Evolutionary conservation across 2,113 vertebrate genomes (phyloP).

Genomic region (Gorsachius goisagi): DNA sequence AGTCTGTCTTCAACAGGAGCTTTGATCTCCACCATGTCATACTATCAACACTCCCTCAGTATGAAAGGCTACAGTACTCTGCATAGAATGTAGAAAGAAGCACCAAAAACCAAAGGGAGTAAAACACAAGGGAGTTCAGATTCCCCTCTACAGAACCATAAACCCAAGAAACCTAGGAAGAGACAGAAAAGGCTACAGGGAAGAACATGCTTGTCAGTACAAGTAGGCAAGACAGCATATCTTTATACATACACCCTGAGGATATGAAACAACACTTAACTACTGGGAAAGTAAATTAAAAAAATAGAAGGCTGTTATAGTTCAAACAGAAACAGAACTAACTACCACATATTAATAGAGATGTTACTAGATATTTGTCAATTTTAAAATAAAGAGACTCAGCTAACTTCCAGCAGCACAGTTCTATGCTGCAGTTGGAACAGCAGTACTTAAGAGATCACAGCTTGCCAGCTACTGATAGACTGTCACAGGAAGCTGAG

Average conservation of each 20-base stretch:
- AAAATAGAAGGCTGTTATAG: conserved; percentile 23
- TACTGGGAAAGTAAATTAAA: conserved; percentile 45
- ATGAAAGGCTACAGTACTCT: neutral
- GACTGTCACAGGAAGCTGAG: neutral
- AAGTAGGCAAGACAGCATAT: neutral
- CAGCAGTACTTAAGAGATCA: neutral
- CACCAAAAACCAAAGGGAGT: neutral
- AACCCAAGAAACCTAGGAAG: neutral
- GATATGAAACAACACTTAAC: conserved; percentile 53
- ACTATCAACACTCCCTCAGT: rapidly evolving
- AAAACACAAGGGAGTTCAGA: neutral
- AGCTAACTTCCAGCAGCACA: neutral
- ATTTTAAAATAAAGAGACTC: neutral
- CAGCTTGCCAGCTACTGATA: neutral
- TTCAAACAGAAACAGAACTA: conserved; percentile 34
- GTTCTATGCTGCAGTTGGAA: neutral
- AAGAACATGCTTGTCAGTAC: neutral
- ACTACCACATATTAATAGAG: neutral
- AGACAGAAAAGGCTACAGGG: neutral
- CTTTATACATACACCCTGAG: neutral
- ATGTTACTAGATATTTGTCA: neutral
- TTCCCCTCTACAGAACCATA: neutral
- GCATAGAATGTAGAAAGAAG: neutral
- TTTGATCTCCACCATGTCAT: neutral
- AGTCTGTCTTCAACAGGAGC: neutral